A percentile compares a stretch with the other conserved stretches of the same genome.
Conservation (phyloP, 2,113 vertebrate genomes). For the Oncorhynchus clarkii region DNA sequence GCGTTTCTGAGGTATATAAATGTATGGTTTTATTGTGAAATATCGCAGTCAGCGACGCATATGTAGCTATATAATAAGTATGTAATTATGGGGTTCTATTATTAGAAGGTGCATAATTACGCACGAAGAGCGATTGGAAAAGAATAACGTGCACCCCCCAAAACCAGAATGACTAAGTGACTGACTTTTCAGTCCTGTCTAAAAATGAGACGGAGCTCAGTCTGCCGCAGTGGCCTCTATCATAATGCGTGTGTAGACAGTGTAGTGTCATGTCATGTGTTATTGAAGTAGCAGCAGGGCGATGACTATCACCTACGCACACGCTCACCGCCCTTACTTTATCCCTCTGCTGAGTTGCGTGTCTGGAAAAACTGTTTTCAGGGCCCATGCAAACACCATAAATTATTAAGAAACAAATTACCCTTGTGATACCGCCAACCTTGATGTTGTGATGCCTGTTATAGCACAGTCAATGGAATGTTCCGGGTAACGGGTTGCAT, state of each 20-base stretch:
- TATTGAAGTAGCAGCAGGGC: constrained; percentile 52
- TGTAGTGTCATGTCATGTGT: constrained; percentile 59
- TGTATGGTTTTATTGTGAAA: constrained; percentile 26
- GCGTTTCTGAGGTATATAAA: constrained; percentile 29
- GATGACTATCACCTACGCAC: constrained; percentile 65
- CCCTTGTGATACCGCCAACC: constrained; percentile 58
- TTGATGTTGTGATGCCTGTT: constrained; percentile 52
- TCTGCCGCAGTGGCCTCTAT: constrained; percentile 58
- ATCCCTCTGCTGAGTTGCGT: constrained; percentile 62
- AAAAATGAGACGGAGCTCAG: constrained; percentile 59
- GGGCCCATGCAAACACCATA: constrained; percentile 71
- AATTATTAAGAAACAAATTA: constrained; percentile 75
- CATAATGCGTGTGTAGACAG: constrained; percentile 46
- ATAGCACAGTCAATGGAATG: constrained; percentile 52
- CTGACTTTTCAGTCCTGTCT: constrained; percentile 1
- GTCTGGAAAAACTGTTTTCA: constrained; percentile 74
- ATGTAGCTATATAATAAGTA: constrained; percentile 46
- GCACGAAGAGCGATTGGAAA: constrained; percentile 51
- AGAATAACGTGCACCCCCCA: constrained; percentile 36
- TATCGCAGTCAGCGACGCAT: constrained; percentile 33
- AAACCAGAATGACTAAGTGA: constrained; percentile 41
- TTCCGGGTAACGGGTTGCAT: constrained; percentile 53
- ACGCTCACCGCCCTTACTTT: constrained; percentile 55
- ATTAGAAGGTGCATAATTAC: constrained; percentile 64
- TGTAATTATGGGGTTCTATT: constrained; percentile 56